phyloP scores from a whole-genome alignment of 2,113 vertebrate genomes.

The Pseudopipra pipra region DNA sequence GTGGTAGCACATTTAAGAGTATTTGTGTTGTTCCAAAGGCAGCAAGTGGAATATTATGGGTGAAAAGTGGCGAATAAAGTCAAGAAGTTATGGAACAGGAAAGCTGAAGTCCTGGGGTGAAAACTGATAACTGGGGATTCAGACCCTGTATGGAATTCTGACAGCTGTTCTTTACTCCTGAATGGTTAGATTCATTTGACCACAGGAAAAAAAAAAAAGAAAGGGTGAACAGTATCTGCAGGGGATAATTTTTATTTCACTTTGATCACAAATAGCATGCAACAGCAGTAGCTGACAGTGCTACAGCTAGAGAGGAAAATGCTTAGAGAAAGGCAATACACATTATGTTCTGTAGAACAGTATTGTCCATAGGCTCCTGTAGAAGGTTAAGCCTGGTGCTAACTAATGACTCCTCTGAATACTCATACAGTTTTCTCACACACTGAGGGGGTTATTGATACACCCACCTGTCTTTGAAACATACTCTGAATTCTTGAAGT shows the following conservation, averaged over 20 bases:
- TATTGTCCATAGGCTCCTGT: not conserved
- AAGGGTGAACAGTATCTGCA: not conserved
- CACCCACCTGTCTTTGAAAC: not conserved
- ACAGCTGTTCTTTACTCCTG: not conserved
- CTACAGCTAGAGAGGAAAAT: not conserved
- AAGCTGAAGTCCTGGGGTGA: not conserved
- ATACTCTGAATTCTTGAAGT: not conserved
- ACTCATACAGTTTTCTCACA: not conserved
- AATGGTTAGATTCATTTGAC: not conserved
- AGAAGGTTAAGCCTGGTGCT: not conserved
- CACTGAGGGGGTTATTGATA: not conserved
- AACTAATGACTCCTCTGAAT: not conserved
- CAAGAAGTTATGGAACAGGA: not conserved
- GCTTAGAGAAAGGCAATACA: not conserved
- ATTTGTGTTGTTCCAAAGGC: not conserved
- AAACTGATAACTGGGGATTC: not conserved
- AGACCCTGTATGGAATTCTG: not conserved
- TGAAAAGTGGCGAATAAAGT: not conserved
- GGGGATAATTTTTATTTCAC: not conserved
- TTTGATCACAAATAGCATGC: not conserved
- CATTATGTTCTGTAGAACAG: not conserved
- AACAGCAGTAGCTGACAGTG: not conserved
- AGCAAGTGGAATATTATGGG: not conserved
- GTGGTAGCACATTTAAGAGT: not conserved
- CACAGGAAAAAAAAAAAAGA: not conserved